These are phyloP conservation scores for Peribatodes rhomboidaria DNA, from an alignment of 2,888 invertebrate genomes.

Conservation along the genomic window DNA sequence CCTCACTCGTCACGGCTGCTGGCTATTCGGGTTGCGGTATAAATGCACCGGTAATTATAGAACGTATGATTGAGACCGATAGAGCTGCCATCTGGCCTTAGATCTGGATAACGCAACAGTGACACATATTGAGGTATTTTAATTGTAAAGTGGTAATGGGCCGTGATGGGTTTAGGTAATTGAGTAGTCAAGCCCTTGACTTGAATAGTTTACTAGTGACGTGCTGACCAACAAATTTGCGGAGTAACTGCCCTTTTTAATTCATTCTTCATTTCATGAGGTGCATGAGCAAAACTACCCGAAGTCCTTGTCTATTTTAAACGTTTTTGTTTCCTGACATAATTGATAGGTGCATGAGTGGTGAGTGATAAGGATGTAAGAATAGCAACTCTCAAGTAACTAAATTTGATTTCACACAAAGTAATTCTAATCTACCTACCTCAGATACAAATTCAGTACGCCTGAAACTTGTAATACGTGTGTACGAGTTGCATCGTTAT, in stretches of 20 bases:
- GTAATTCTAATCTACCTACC: no score
- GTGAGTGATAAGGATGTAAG: no score
- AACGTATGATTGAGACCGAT: constrained; percentile 48
- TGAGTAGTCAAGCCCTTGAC: not conserved
- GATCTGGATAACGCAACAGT: constrained; percentile 43
- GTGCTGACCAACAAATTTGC: no score
- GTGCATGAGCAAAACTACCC: no score
- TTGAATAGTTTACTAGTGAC: not conserved
- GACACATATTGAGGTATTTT: constrained; percentile 36
- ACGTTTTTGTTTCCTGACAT: no score
- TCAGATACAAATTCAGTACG: no score
- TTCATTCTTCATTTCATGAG: no score
- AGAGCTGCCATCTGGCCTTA: constrained; percentile 49
- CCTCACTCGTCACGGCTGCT: constrained; percentile 46
- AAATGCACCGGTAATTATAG: constrained; percentile 50
- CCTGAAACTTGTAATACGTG: not conserved
- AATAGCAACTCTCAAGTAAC: no score
- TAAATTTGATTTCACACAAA: no score
- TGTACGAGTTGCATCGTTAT: not conserved
- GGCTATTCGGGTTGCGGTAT: constrained; percentile 49
- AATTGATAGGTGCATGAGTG: no score
- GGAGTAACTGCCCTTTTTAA: no score
- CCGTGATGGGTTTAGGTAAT: not conserved
- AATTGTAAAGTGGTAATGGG: constrained; percentile 14
- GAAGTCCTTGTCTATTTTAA: no score